phyloP scores from a whole-genome alignment of 2,888 invertebrate genomes.

The Apodemia mormo region DNA sequence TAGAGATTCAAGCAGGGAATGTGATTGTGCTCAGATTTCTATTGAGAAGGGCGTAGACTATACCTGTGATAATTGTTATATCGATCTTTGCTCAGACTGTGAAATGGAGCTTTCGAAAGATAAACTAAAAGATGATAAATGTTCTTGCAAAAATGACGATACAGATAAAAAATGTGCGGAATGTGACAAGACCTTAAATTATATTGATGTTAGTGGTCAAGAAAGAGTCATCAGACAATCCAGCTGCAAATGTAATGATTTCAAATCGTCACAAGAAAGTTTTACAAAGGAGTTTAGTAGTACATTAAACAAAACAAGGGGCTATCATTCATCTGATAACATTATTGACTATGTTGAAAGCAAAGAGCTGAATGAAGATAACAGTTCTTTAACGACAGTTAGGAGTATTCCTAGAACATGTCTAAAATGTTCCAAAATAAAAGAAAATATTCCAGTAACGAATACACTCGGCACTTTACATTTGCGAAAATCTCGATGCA shows the following conservation, averaged over 20 bases:
- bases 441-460: conserved; percentile 73
- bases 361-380: conserved; percentile 61
- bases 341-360: conserved; percentile 65
- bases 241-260: conserved; percentile 69
- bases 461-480: conserved; percentile 55
- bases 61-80: conserved; percentile 70
- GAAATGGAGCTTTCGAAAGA: conserved; percentile 61
- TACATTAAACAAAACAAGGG: conserved; percentile 65
- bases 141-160: conserved; percentile 52
- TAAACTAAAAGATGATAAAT: conserved; percentile 55
- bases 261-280: conserved; percentile 75
- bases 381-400: conserved; percentile 57
- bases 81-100: conserved; percentile 67
- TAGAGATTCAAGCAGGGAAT: conserved; percentile 57
- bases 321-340: conserved; percentile 74
- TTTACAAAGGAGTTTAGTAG: conserved; percentile 65
- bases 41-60: conserved; percentile 69
- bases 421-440: conserved; percentile 74
- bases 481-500: conserved; percentile 63
- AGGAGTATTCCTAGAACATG: conserved; percentile 70
- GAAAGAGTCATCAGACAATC: conserved; percentile 66
- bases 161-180: conserved; percentile 66
- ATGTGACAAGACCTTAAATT: conserved; percentile 68
- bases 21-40: conserved; percentile 66
- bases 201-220: conserved; percentile 67